Evolutionary conservation across 2,113 vertebrate species (phyloP), one percentile per base, ranked within the genome.

Genomic region (Chaenogobius annularis): DNA sequence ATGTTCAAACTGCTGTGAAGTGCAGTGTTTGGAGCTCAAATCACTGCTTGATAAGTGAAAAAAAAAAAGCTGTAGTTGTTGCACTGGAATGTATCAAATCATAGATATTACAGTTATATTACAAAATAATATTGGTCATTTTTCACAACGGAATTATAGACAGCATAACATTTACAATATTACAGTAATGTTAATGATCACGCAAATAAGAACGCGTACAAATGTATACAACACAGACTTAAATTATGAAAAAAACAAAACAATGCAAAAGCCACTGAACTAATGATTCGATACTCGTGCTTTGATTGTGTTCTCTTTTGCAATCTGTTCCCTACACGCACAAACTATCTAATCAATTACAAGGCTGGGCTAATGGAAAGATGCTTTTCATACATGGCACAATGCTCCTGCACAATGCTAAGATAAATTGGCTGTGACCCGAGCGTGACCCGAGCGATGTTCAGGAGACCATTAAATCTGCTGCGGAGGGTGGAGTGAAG

Each of bases 341-440:
- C 81, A 85, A 89, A 89, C 76, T 69, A 88, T 79, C 72, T 85
- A 73, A 88, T 89, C 86, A 90, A 89, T 90, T 85, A 84, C 75
- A 80, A 78, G 75, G 81, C 77, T 72, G 31, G 83, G 80, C 77
- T 85, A 87, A 89, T 86, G 89, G 80, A 91, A 87, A 88, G 83
- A 83, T 84, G 74, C 78, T 83, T 86, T 90, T 89, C 79, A 86
- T 86, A 82, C 78, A 70, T 66, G 68, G 58, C 75, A 75, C 86
- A 75, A 78, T 78, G 63, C 85, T 61, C 58, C 23, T 66, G 85
- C 31, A 77, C 82, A 81, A 78, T 80, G 82, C 82, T 78, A 88
- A 91, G 90, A 91, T 92, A 93, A 93, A 94, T 91, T 94, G 87
- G 85, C 80, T 91, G 74, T 90, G 92, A 93, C 92, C 92, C 77